phyloP scores from a whole-genome alignment of 2,888 invertebrate genomes.

The Argyresthia goedartella region DNA sequence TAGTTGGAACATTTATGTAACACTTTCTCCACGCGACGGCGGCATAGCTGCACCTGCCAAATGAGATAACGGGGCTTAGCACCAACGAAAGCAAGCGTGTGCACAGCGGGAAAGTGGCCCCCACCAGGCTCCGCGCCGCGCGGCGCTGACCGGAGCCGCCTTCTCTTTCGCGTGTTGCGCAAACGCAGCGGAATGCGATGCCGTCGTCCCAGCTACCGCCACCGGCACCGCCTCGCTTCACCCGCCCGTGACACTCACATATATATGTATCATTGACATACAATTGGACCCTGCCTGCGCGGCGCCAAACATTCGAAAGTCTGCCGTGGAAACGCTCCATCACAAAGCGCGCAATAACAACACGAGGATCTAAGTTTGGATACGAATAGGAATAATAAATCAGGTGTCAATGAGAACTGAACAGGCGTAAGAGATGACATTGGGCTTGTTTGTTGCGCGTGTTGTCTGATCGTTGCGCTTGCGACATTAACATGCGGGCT shows the following conservation, averaged over 20 bases:
- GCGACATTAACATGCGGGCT: constrained; percentile 41
- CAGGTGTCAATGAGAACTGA: neutral
- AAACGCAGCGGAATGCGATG: constrained; percentile 31
- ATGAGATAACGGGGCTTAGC: constrained; percentile 59
- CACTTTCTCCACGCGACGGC: constrained; percentile 54
- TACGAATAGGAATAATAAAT: neutral
- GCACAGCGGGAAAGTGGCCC: constrained; percentile 52
- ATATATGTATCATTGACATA: constrained; percentile 33
- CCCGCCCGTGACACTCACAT: constrained; percentile 26
- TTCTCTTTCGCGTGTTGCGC: constrained; percentile 58
- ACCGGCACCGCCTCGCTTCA: constrained; percentile 11
- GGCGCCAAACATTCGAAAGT: neutral
- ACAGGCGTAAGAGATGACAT: constrained; percentile 2
- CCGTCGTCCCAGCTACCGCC: neutral
- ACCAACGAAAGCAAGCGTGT: constrained; percentile 65
- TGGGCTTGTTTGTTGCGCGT: neutral
- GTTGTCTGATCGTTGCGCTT: constrained; percentile 14
- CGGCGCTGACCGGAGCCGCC: constrained; percentile 18
- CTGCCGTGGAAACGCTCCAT: neutral
- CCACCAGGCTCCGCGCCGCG: constrained; percentile 17
- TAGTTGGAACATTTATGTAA: constrained; percentile 32
- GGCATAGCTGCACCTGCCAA: constrained; percentile 57
- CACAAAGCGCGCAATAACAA: too few species aligned
- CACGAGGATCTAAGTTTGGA: too few species aligned
- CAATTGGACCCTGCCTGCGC: constrained; percentile 17